Conservation (phyloP, 2,797 vertebrate species). For the Calcarius lapponicus region DNA sequence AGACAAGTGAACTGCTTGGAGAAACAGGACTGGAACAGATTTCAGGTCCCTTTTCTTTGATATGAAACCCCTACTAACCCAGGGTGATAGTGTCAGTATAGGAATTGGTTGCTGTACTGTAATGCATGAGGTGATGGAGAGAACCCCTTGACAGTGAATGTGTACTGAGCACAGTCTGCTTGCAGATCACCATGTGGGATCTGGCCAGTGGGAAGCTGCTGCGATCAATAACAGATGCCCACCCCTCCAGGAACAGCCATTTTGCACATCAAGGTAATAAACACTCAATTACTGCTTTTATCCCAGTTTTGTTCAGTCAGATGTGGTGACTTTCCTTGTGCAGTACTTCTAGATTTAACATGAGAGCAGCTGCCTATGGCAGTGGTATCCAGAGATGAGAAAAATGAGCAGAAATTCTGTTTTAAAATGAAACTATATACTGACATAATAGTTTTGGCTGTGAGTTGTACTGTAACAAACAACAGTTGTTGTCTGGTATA, state of each 20-base stretch:
- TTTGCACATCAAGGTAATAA: constrained; percentile 91
- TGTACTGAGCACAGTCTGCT: constrained; percentile 41
- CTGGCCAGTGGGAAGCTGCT: constrained; percentile 95
- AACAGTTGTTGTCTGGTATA: background rate
- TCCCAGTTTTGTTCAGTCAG: background rate
- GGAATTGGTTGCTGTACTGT: background rate
- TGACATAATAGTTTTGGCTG: background rate
- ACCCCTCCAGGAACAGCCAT: constrained; percentile 97
- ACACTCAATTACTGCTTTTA: background rate
- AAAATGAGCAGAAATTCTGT: background rate
- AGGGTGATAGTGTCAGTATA: background rate
- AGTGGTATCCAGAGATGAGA: background rate
- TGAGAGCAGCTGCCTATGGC: background rate
- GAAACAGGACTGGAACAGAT: background rate
- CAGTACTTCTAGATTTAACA: background rate
- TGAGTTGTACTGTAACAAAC: background rate
- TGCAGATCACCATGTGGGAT: constrained; percentile 99
- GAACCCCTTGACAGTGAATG: background rate
- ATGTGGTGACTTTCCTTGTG: background rate
- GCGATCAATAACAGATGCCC: constrained; percentile 93
- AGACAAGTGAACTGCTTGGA: background rate
- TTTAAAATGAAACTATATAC: background rate
- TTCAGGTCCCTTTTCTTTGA: background rate
- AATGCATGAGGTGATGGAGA: accelerated
- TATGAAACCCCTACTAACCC: background rate